Percentiles rank a stretch among this genome's conserved stretches.
These are phyloP conservation scores for Trichogramma evanescens DNA, from an alignment of 2,888 invertebrate species.

Conservation along the genomic window DNA sequence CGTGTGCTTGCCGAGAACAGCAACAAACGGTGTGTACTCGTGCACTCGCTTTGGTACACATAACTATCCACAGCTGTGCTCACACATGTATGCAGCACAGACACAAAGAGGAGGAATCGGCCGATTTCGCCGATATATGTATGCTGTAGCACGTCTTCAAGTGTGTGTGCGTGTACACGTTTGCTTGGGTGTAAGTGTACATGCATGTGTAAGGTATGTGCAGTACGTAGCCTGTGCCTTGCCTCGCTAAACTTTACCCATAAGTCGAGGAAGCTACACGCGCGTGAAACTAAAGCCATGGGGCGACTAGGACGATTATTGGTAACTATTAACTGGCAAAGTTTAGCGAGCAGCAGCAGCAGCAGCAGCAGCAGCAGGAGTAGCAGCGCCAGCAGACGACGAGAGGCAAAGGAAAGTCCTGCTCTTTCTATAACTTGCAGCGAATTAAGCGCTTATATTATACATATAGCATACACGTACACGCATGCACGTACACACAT, in stretches of 20 bases:
- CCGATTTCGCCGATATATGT: neutral
- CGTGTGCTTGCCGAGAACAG: too few species aligned
- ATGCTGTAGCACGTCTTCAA: neutral
- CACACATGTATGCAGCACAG: too few species aligned
- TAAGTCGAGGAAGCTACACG: slow-evolving; percentile 10
- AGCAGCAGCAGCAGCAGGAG: neutral
- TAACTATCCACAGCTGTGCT: too few species aligned
- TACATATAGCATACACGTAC: too few species aligned
- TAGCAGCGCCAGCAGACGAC: neutral
- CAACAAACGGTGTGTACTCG: too few species aligned
- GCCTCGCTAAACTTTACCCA: slow-evolving; percentile 13
- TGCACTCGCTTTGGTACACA: too few species aligned
- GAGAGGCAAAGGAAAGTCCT: slow-evolving; percentile 6
- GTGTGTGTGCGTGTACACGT: too few species aligned
- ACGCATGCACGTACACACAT: too few species aligned
- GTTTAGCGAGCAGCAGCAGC: slow-evolving; percentile 20
- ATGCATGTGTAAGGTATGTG: slow-evolving; percentile 1
- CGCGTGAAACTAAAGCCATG: slow-evolving; percentile 9
- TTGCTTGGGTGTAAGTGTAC: neutral
- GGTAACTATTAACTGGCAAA: slow-evolving; percentile 38
- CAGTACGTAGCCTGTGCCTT: slow-evolving; percentile 20
- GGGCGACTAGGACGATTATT: slow-evolving; percentile 31
- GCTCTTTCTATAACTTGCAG: neutral
- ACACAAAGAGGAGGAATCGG: neutral
- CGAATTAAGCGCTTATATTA: too few species aligned